A percentile compares a stretch with the other conserved stretches of the same genome.
Evolutionary conservation across 1,140 invertebrate genomes (phyloP).

Genomic region (Metaphire vulgaris): DNA sequence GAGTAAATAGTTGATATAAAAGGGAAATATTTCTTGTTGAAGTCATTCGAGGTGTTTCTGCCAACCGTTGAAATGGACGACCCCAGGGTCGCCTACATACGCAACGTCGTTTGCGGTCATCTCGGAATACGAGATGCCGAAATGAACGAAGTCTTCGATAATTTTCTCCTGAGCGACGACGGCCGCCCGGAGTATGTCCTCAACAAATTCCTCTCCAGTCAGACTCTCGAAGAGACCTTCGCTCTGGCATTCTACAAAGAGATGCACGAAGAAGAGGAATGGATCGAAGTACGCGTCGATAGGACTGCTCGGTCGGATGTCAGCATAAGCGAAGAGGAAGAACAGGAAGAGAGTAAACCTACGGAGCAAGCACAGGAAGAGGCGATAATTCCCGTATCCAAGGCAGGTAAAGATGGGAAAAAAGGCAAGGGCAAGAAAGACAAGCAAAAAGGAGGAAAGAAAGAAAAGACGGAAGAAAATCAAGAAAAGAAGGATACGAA

Average conservation of each 20-base stretch:
- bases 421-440: conserved; percentile 2
- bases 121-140: background rate
- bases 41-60: too few species aligned
- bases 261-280: background rate
- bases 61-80: conserved; percentile 2
- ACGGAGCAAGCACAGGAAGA: background rate
- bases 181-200: background rate
- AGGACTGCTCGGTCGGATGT: background rate
- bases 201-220: background rate
- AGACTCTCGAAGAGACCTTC: background rate
- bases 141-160: background rate
- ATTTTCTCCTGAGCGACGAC: background rate
- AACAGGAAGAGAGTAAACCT: background rate
- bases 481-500: background rate
- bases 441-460: background rate
- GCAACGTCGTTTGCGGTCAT: background rate
- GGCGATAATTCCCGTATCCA: background rate
- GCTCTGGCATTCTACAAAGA: background rate
- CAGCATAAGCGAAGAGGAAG: background rate
- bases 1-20: too few species aligned
- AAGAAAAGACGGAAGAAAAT: background rate
- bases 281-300: background rate
- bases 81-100: background rate
- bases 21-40: too few species aligned
- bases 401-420: background rate